Base-by-base conservation (phyloP, 2,888 invertebrate genomes). In the Noctua pronuba region DNA sequence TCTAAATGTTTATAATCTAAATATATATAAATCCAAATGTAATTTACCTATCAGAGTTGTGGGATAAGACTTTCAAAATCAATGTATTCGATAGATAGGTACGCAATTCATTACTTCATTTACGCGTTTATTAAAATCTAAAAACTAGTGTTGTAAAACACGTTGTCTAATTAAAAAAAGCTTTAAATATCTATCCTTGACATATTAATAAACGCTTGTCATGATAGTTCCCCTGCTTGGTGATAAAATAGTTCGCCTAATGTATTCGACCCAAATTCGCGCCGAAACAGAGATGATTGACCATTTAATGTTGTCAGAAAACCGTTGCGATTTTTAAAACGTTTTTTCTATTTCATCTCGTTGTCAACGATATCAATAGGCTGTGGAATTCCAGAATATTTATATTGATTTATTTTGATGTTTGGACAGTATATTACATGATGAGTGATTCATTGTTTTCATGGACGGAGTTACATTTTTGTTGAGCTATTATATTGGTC, bases 241-340 rank as follows among this genome's bases (percentile, higher is more conserved):
- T 82, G 86, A 88, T 89, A 92, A 93, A 93, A 94, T 92, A 92
- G 91, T 91, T 88, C 89, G 87, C 85, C 85, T 93, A 93, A 94
- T 93, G 89, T 92, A 92, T 93, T 93, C 92, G 95, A 94, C 95
- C 95, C 90, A 95, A 93, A 93, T 96, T 90, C 88, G 80, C 60
- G 85, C 85, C 91, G 89, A 93, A 94, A 94, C 91, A 88, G 91
- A 94, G 94, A 94, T 93, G 94, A 94, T 93, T 95, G 95, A 94
- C 95, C 94, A 94, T 94, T 93, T 95, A 94, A 95, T 94, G 92
- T 92, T 92, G 92, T 91, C 92, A 92, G 92, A 93, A 89, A 92
- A 94, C 94, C 93, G 94, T 93, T 93, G 92, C 89, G 85, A 92
- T 92, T 93, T 91, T 88, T 80, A 90, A 90, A 90, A 83, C 73